A percentile compares a stretch with the other conserved stretches of the same genome.
Conservation (phyloP, 1,140 invertebrate species). For the Carposina sasakii region DNA sequence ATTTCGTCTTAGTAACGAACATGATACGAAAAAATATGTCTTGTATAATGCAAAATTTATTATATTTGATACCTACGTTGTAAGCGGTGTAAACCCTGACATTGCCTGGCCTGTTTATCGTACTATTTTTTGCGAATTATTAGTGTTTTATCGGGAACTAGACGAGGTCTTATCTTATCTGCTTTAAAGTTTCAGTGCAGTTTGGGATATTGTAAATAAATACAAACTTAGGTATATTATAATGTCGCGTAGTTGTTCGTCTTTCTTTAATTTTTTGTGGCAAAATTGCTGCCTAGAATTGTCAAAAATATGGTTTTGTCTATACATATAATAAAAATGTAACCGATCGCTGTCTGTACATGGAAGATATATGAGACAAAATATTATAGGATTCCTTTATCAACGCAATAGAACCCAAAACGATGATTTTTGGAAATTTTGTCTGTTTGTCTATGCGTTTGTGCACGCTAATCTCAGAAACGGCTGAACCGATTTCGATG, state of each 20-base stretch:
- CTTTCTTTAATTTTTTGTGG: not conserved
- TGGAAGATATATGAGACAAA: too few species aligned
- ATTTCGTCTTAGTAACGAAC: too few species aligned
- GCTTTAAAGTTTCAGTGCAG: slow-evolving; percentile 42
- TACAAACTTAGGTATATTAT: not conserved
- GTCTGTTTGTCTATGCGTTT: too few species aligned
- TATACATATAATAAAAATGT: not conserved
- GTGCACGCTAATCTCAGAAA: too few species aligned
- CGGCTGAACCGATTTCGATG: too few species aligned
- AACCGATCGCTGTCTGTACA: too few species aligned
- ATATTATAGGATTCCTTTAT: too few species aligned
- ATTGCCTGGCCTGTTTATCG: not conserved
- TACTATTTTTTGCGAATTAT: slow-evolving; percentile 51
- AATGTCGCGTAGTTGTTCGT: not conserved
- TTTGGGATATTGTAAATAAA: not conserved
- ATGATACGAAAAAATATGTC: too few species aligned
- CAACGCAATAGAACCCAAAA: too few species aligned
- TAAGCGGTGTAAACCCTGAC: not conserved
- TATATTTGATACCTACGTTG: too few species aligned
- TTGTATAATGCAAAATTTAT: too few species aligned
- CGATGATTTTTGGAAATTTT: too few species aligned
- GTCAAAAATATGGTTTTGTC: not conserved
- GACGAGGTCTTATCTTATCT: slow-evolving; percentile 58
- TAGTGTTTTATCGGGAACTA: slow-evolving; percentile 67
- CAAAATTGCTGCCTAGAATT: not conserved